These are phyloP conservation scores for Hozukius guyotensis DNA, from an alignment of 2,797 vertebrate species.

Conservation along the genomic window DNA sequence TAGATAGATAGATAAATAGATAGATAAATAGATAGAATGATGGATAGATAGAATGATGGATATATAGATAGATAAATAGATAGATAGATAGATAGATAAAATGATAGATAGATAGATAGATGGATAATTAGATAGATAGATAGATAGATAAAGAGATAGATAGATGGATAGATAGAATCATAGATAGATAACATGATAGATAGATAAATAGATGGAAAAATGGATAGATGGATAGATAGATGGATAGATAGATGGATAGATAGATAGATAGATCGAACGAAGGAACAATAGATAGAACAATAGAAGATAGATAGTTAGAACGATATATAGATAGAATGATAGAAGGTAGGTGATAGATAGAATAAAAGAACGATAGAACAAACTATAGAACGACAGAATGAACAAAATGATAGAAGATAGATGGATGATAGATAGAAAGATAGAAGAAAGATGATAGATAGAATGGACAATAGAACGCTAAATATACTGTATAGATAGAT, in stretches of 20 bases:
- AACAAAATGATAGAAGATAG: too few species aligned
- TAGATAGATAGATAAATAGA: neutral
- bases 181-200: neutral
- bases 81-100: neutral
- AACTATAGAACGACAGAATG: too few species aligned
- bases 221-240: neutral
- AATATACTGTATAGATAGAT: neutral
- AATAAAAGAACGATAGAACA: neutral
- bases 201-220: neutral
- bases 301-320: neutral
- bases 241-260: neutral
- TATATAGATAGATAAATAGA: neutral
- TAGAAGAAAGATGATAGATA: too few species aligned
- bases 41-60: neutral
- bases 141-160: neutral
- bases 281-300: too few species aligned
- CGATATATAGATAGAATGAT: neutral
- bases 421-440: too few species aligned
- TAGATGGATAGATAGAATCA: neutral
- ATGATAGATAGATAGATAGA: neutral
- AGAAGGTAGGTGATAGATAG: neutral
- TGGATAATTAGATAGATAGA: neutral
- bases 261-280: too few species aligned
- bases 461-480: neutral
- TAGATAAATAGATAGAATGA: neutral